Percentiles rank a stretch among this genome's conserved stretches.
Evolutionary conservation across 2,888 invertebrate genomes (phyloP).

Genomic region (Abrostola tripartita): DNA sequence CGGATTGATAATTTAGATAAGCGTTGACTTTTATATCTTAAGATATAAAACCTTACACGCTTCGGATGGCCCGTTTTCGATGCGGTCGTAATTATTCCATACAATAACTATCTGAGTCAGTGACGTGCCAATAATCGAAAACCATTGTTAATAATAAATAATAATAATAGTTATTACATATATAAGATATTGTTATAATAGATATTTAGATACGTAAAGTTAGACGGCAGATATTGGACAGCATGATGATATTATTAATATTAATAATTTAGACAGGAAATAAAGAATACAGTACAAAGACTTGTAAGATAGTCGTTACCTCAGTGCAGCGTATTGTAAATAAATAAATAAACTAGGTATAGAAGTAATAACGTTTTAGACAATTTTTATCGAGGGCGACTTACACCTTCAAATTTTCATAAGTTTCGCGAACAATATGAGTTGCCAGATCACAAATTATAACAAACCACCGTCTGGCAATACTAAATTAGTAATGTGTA

Average conservation of each 20-base stretch:
- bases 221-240: constrained; percentile 66
- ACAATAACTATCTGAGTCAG: constrained; percentile 73
- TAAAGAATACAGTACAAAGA: constrained; percentile 64
- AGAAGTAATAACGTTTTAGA: constrained; percentile 69
- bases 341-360: constrained; percentile 68
- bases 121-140: constrained; percentile 82
- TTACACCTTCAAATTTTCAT: constrained; percentile 68
- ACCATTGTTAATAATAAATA: constrained; percentile 76
- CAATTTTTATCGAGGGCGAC: constrained; percentile 74
- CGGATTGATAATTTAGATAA: constrained; percentile 23
- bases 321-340: constrained; percentile 86
- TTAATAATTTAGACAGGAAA: constrained; percentile 66
- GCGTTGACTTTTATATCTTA: constrained; percentile 83
- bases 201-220: constrained; percentile 69
- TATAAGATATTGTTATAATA: constrained; percentile 75
- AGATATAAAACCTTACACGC: constrained; percentile 82
- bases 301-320: constrained; percentile 67
- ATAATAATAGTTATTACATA: constrained; percentile 82
- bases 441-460: constrained; percentile 49
- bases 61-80: constrained; percentile 39
- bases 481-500: constrained; percentile 46
- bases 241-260: constrained; percentile 67
- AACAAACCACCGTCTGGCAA: constrained; percentile 49
- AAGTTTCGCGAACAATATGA: constrained; percentile 49
- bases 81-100: constrained; percentile 62